A percentile compares a stretch with the other conserved stretches of the same genome.
Evolutionary conservation across 2,888 invertebrate genomes (phyloP).

Genomic region (Polia nebulosa): DNA sequence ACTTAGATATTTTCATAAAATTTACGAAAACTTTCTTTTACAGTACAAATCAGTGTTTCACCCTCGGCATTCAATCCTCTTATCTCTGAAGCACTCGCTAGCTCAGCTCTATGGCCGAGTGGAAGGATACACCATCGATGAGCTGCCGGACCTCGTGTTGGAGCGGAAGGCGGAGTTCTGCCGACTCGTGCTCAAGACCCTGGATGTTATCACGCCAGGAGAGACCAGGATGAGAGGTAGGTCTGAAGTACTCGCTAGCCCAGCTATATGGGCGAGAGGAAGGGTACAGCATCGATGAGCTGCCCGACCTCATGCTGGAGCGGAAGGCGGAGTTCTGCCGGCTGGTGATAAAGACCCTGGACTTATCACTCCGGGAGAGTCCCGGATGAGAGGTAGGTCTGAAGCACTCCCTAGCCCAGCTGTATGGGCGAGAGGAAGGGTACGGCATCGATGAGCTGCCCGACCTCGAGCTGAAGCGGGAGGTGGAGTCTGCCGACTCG

Average conservation of each 20-base stretch:
- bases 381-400: slow-evolving; percentile 94
- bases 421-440: slow-evolving; percentile 95
- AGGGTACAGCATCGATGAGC: slow-evolving; percentile 93
- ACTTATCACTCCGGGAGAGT: slow-evolving; percentile 95
- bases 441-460: slow-evolving; percentile 94
- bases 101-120: slow-evolving; percentile 94
- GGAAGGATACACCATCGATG: slow-evolving; percentile 93
- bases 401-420: slow-evolving; percentile 93
- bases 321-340: slow-evolving; percentile 94
- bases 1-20: no score
- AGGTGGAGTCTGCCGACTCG: slow-evolving; percentile 93
- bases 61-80: slow-evolving; percentile 94
- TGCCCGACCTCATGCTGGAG: slow-evolving; percentile 94
- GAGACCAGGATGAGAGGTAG: slow-evolving; percentile 94
- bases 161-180: slow-evolving; percentile 95
- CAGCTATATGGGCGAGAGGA: slow-evolving; percentile 95
- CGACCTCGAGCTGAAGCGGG: slow-evolving; percentile 94
- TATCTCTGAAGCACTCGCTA: slow-evolving; percentile 93
- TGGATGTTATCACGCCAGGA: slow-evolving; percentile 95
- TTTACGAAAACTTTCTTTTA: slow-evolving; percentile 50
- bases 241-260: slow-evolving; percentile 91
- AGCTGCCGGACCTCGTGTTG: slow-evolving; percentile 93
- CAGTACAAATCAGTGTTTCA: slow-evolving; percentile 94
- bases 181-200: slow-evolving; percentile 92
- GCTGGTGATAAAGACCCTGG: slow-evolving; percentile 93